Base-by-base conservation (phyloP, 35 echinoderm and acorn worm species). In the Heliocidaris tuberculata region DNA sequence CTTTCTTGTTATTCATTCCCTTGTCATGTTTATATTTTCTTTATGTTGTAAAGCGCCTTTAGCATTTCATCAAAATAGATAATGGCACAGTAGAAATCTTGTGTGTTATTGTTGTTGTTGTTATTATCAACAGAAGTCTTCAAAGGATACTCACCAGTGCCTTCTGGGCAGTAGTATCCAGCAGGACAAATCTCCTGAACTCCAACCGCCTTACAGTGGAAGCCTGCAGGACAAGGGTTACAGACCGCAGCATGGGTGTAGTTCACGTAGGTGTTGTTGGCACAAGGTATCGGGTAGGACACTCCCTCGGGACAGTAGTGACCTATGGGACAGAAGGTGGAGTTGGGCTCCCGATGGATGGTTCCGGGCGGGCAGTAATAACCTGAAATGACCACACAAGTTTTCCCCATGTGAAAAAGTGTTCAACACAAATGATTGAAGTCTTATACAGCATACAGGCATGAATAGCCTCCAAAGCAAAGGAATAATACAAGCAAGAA, bases 351-450 rank as follows among this genome's bases (percentile, higher is more conserved):
- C 88, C 94, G 92, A 49, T 99, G 86, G n/a, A 99, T 93, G 24
- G 98, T 99, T 13, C 98, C 98, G 1, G 97, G 97, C 59, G 98
- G 98, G 85, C 98, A 99, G 96, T 96, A 99, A 78, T 97, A 99
- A 2, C 98, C 98, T 98, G 59, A 10, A 71, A 94, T 13, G 59
- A 86, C 13, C 50, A 10, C 50, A 71, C 2, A 88, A 16, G 94
- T 19, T 35, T 56, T 4, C 42, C 42, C 29, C 59, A 52, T 11
- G 19, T 88, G 10, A 56, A 56, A 56, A 56, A 56, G 10, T 56
- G 52, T 56, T 56, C 35, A 31, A 31, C 9, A 21, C 30, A 31
- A 0, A 88, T 21, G 86, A 47, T 12, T 31, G 35, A 11, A 88
- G 12, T 31, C 35, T 11, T 31, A 2, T 88, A 88, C 30, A 2